These are phyloP conservation scores for Ptyas mucosa DNA, from an alignment of 2,113 vertebrate genomes.

Conservation along the genomic window DNA sequence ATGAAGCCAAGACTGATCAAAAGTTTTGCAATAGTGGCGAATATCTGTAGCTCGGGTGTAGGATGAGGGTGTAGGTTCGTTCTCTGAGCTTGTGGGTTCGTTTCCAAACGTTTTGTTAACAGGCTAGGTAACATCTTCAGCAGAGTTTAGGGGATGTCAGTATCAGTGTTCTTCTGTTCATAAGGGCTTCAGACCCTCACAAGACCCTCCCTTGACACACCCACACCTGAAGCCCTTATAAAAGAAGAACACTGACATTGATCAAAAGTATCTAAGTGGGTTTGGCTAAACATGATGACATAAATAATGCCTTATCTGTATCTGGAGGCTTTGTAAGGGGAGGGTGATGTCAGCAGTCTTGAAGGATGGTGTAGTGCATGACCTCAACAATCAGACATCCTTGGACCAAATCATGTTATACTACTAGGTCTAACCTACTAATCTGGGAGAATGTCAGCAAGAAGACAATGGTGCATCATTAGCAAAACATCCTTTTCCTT, in stretches of 20 bases:
- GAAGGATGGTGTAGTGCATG: background rate
- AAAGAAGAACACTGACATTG: background rate
- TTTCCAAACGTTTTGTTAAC: no score
- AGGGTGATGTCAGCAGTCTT: background rate
- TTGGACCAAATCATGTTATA: background rate
- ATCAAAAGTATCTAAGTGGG: background rate
- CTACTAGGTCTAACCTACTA: background rate
- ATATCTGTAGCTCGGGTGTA: no score
- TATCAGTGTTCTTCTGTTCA: no score
- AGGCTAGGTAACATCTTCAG: no score
- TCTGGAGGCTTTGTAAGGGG: background rate
- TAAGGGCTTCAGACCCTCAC: no score
- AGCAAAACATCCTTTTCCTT: background rate
- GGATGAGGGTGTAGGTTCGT: no score
- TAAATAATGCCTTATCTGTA: background rate
- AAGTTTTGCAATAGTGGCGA: background rate
- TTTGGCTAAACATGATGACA: background rate
- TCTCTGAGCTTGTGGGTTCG: no score
- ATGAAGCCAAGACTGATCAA: background rate
- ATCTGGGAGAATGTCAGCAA: background rate
- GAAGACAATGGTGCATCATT: background rate
- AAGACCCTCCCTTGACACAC: no score
- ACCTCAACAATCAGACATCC: background rate
- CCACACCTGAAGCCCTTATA: no score
- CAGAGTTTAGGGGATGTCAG: no score